Base-by-base conservation (phyloP, 2,113 vertebrate genomes). In the Hassar affinis region DNA sequence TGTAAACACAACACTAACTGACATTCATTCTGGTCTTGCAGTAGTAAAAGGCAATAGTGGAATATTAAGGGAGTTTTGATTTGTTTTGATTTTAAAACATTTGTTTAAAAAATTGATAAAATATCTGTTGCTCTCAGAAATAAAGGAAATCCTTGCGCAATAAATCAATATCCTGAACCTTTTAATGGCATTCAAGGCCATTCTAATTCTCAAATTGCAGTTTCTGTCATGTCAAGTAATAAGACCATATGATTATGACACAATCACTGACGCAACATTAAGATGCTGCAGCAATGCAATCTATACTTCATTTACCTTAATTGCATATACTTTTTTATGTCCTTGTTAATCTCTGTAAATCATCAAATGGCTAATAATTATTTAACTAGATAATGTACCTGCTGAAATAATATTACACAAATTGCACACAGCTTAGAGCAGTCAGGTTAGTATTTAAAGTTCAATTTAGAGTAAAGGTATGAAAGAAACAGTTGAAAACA, bases 281-380 rank as follows among this genome's bases (percentile, higher is more conserved):
- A 51, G 35, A 38, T 72, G 64, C 35, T 11, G 35, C 18, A 42
- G 64, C 64, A 66, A 66, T 66, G 6, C 14, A 17, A 10, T 4
- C n/a, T 64, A 64, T 5, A 18, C 35, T 64, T 72, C 10, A 82
- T 79, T 74, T 56, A 74, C 47, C 42, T 82, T 71, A 54, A 82
- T 79, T 83, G 45, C 30, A 68, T 9, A 35, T 18, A 42, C 6
- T 42, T 9, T 42, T 66, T 69, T 6, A 69, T 69, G 20, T 11
- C 11, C 12, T 68, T 38, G 7, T 45, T 71, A 45, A 25, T n/a
- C 11, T 71, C 11, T 71, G 20, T n/a, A 25, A 25, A 71, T 45
- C 3, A n/a, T n/a, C 11, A 45, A 71, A 71, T 47, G 22, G 17
- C 22, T 71, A n/a, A 64, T 33, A 22, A 45, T 14, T 61, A 66